Conservation (phyloP, 2,113 vertebrate species). For the Corydoras sp. region DNA sequence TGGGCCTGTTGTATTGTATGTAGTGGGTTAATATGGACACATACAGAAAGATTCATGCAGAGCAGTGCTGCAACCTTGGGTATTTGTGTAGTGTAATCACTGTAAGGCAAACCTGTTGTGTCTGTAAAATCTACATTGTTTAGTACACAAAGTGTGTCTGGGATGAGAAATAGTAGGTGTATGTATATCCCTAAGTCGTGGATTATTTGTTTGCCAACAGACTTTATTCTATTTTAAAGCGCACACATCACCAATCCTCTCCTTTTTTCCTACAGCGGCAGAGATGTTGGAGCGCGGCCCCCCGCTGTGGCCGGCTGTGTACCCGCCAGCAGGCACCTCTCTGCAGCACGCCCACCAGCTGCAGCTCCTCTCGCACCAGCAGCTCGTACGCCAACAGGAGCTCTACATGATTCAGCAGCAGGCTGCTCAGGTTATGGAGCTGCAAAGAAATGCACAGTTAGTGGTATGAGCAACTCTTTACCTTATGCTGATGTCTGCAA, state of each 20-base stretch:
- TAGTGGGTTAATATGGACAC: too few relatives aligned
- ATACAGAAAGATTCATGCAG: too few relatives aligned
- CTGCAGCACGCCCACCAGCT: constrained; percentile 95
- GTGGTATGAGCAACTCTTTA: constrained; percentile 61
- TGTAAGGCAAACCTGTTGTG: too few relatives aligned
- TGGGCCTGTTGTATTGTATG: background rate
- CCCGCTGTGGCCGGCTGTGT: constrained; percentile 85
- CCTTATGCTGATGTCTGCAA: background rate
- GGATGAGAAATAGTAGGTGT: too few relatives aligned
- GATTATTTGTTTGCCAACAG: background rate
- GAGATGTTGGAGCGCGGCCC: constrained; percentile 87
- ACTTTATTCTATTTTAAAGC: background rate
- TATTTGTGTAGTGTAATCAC: too few relatives aligned
- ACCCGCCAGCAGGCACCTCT: constrained; percentile 75
- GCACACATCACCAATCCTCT: background rate
- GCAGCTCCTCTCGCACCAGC: constrained; percentile 94
- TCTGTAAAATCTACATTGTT: too few relatives aligned
- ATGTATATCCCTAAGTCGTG: too few relatives aligned
- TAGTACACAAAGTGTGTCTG: too few relatives aligned
- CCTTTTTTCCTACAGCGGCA: constrained; percentile 54
- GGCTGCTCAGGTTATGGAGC: constrained; percentile 88
- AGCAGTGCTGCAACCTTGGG: too few relatives aligned
- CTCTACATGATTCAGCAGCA: constrained; percentile 95
- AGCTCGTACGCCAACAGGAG: constrained; percentile 91
- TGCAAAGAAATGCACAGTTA: constrained; percentile 85